These are phyloP conservation scores for Entelurus aequoreus DNA, from an alignment of 2,113 vertebrate species.

Conservation along the genomic window DNA sequence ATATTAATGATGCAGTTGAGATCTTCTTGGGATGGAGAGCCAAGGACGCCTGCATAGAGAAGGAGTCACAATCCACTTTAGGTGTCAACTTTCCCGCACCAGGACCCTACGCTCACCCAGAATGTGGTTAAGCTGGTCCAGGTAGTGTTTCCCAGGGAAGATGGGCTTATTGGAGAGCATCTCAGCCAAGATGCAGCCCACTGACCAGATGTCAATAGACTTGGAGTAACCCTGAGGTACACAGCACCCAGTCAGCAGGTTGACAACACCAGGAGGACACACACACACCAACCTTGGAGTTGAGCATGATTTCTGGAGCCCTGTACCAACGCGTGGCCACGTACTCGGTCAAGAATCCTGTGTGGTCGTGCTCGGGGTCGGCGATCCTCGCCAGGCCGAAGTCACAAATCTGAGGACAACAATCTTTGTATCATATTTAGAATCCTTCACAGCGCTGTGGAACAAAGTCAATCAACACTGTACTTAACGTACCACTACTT, in stretches of 20 bases:
- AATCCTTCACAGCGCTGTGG: background rate
- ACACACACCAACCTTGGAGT: conserved; percentile 77
- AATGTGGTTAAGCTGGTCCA: conserved; percentile 91
- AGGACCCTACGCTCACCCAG: conserved; percentile 64
- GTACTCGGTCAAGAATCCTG: conserved; percentile 86
- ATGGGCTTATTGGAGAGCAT: conserved; percentile 87
- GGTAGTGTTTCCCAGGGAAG: conserved; percentile 89
- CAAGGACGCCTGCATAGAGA: conserved; percentile 72
- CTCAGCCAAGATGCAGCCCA: conserved; percentile 88
- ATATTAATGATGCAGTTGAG: conserved; percentile 87
- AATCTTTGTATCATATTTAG: background rate
- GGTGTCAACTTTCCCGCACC: background rate
- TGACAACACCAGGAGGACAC: background rate
- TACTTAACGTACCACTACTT: no score
- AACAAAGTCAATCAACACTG: no score
- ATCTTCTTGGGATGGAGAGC: conserved; percentile 83
- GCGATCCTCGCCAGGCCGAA: conserved; percentile 86
- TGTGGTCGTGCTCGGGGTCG: conserved; percentile 87
- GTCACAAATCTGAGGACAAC: conserved; percentile 79
- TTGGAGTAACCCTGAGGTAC: conserved; percentile 82
- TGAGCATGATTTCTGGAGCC: conserved; percentile 91
- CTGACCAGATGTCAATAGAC: conserved; percentile 90
- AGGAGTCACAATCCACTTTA: background rate
- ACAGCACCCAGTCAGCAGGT: background rate
- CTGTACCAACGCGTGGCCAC: conserved; percentile 91